Percentiles rank a stretch among this genome's conserved stretches.
Conservation (phyloP, 2,113 vertebrate species). For the Chloropsis hardwickii region DNA sequence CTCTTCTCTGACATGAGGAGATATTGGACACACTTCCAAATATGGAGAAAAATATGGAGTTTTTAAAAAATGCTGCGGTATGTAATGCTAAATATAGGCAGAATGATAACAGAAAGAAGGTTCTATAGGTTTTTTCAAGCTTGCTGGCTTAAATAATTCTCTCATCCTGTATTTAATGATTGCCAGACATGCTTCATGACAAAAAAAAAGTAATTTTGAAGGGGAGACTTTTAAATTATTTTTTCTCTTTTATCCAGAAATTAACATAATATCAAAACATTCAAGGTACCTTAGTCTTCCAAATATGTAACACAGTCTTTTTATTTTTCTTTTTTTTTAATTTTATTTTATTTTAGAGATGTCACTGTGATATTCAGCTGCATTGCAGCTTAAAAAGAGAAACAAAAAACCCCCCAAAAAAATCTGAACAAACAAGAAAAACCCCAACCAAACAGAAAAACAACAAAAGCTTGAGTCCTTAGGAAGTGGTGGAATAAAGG, state of each 20-base stretch:
- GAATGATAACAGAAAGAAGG: background rate
- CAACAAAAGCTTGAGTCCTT: background rate
- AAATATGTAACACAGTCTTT: background rate
- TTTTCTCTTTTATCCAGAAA: background rate
- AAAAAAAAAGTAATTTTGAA: slow-evolving; percentile 20
- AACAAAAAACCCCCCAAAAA: background rate
- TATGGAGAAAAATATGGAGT: background rate
- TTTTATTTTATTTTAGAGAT: background rate
- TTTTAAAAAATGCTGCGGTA: background rate
- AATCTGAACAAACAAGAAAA: background rate
- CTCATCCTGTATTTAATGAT: slow-evolving; percentile 2
- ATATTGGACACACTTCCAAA: background rate
- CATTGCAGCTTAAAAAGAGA: background rate
- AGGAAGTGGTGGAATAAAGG: background rate
- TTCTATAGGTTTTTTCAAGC: background rate
- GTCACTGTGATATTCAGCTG: background rate
- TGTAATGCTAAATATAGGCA: background rate
- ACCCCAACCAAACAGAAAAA: background rate
- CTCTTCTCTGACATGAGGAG: background rate
- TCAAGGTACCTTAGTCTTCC: background rate
- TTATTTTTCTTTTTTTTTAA: background rate
- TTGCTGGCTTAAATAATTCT: background rate
- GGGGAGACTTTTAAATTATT: background rate
- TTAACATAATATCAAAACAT: background rate
- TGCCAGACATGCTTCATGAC: background rate